Base-by-base conservation (phyloP, 1,140 invertebrate genomes). In the Contarinia nasturtii region DNA sequence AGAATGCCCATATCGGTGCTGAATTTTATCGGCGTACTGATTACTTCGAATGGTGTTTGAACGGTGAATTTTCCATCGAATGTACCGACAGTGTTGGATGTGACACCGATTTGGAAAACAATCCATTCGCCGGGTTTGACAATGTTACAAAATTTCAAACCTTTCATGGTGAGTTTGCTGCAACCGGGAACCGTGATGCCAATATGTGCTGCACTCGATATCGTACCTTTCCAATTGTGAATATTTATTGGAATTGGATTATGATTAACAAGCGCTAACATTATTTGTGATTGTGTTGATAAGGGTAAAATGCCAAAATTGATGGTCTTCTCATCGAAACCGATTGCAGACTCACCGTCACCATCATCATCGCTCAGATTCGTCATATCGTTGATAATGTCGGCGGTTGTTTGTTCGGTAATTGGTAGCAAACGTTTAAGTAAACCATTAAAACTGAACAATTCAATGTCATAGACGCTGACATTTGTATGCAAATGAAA, bases 31-130 rank as follows among this genome's bases (percentile, higher is more conserved):
- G 74, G 71, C 21, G 79, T 65, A 2, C 65, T 71, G 12, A 82
- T 63, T 49, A 72, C 67, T 56, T 89, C 81, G 61, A 76, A 84
- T 21, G 77, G 72, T 17, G 84, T 86, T 53, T 73, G 71, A n/a
- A 88, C 70, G 52, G 77, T 75, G 2, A 86, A 71, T 51, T 80
- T 75, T 22, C 77, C 82, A 49, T 70, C 67, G 55, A 79, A 76
- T 18, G 73, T 67, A 40, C 82, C 83, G 53, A 86, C 80, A 8
- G 71, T 64, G 52, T 74, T 68, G 4, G 82, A 80, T 51, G 75
- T 71, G 2, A 88, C 70, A 53, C 75, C 74, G 33, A 88, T 67
- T 51, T 76, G 72, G 56, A 88, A 80, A 36, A 86, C 74, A 37
- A 80, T 81, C 65, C 77, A 78, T 59, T 80, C 71, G 50, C 76